Conservation (phyloP, 2,797 vertebrate genomes). For the Propithecus deckenii region DNA sequence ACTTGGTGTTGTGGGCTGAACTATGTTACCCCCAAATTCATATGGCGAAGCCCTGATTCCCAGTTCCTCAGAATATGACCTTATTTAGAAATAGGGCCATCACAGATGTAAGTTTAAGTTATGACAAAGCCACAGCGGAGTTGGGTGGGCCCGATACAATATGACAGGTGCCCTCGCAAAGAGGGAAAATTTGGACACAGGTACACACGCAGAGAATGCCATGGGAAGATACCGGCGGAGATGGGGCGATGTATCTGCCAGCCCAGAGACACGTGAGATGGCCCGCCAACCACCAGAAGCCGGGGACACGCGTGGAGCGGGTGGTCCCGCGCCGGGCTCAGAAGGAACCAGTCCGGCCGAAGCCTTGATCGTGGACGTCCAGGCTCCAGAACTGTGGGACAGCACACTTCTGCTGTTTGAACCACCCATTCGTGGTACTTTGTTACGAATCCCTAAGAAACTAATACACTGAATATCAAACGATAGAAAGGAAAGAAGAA, state of each 20-base stretch:
- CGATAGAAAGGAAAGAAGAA: not conserved
- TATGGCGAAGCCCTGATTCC: not conserved
- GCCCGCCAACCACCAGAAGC: not conserved
- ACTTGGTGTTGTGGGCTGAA: not conserved
- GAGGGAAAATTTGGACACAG: not conserved
- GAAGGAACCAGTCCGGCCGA: not conserved
- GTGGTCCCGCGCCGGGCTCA: rapidly evolving
- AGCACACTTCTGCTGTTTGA: not conserved
- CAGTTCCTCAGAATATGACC: not conserved
- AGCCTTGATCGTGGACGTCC: not conserved
- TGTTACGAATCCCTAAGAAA: not conserved
- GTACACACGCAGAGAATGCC: not conserved
- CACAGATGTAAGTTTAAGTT: not conserved
- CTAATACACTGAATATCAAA: not conserved
- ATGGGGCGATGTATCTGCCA: not conserved
- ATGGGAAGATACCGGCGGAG: not conserved
- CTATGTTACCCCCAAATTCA: too few relatives aligned
- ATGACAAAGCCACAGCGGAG: not conserved
- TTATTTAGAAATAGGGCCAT: not conserved
- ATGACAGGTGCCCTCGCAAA: not conserved
- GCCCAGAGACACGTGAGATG: not conserved
- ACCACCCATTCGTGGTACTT: not conserved
- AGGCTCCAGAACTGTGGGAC: not conserved
- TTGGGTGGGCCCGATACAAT: not conserved
- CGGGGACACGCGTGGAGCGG: not conserved